Evolutionary conservation across 2,888 invertebrate species (phyloP), one percentile per base, ranked within the genome.

Genomic region (Cheilosia vernalis): DNA sequence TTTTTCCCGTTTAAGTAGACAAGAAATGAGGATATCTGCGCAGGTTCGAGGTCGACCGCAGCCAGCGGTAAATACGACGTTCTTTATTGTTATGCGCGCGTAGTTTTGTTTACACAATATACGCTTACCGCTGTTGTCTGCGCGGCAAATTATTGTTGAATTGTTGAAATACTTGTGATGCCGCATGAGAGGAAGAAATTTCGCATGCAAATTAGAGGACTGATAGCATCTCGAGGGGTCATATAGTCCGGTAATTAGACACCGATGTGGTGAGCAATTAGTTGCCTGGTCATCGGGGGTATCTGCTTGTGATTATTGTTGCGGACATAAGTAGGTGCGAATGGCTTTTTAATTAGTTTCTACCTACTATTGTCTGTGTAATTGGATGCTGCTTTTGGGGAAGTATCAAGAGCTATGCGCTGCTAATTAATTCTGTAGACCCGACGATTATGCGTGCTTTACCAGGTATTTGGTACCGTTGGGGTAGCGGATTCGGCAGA

Each of bases 1-100:
- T 84, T 84, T 84, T 84, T 74, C 84, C 79, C 84, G 74, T 84
- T 84, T 83, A 83, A 83, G 73, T 83, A 83, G 72, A 60, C 79
- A 63, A 78, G 66, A 73, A 78, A 79, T 83, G 73, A 56, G 83
- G 73, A 67, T 67, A 79, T 51, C 73, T 63, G 27, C 10, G 10
- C 37, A 60, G 51, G 49, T 44, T 19, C 51, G 17, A 10, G 24
- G 37, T 40, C 47, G 76, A 30, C 40, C 60, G 30, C 30, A 67
- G 61, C 63, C 82, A 73, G 78, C 79, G 58, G 80, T 70, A 80
- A 70, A 56, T 70, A 13, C 4, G 64, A 19, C 60, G 80, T 84
- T 80, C 80, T 84, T 84, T 84, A 84, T 84, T 84, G 84, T 84
- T 84, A 80, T 76, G 53, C 79, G 63, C 56, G 67, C 56, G 53